Percentiles rank a stretch among this genome's conserved stretches.
Conservation (phyloP, 2,888 invertebrate genomes). For the Drosophila austrosaltans region DNA sequence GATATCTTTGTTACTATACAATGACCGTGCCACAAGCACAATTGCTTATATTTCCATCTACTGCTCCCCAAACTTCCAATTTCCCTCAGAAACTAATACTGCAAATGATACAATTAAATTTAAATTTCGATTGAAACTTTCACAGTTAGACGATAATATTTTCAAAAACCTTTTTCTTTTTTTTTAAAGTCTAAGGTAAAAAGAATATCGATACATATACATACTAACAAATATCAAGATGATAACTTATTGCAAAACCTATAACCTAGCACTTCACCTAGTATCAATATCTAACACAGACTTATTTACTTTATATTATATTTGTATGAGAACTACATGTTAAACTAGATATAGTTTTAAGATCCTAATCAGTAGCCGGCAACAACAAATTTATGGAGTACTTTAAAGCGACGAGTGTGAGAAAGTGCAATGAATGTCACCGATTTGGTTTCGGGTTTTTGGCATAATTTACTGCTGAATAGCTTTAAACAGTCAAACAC, state of each 20-base stretch:
- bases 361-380: not conserved
- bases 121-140: conserved; percentile 3
- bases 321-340: too few species aligned
- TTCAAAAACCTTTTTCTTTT: too few species aligned
- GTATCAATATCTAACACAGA: too few species aligned
- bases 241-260: too few species aligned
- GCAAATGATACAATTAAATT: conserved; percentile 27
- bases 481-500: conserved; percentile 14
- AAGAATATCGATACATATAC: too few species aligned
- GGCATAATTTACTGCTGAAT: conserved; percentile 35
- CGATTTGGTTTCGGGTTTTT: conserved; percentile 17
- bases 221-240: too few species aligned
- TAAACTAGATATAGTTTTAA: conserved; percentile 28
- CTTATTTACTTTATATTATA: not conserved
- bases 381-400: conserved; percentile 10
- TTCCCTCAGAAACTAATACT: conserved; percentile 17
- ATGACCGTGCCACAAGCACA: too few species aligned
- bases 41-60: not conserved
- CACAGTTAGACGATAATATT: not conserved
- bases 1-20: not conserved
- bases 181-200: too few species aligned
- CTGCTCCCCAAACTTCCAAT: not conserved
- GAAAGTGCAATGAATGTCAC: conserved; percentile 49
- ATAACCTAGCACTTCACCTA: too few species aligned
- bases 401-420: conserved; percentile 34